A percentile compares a stretch with the other conserved stretches of the same genome.
phyloP scores from a whole-genome alignment of 2,113 vertebrate genomes.

The Barnardius zonarius region DNA sequence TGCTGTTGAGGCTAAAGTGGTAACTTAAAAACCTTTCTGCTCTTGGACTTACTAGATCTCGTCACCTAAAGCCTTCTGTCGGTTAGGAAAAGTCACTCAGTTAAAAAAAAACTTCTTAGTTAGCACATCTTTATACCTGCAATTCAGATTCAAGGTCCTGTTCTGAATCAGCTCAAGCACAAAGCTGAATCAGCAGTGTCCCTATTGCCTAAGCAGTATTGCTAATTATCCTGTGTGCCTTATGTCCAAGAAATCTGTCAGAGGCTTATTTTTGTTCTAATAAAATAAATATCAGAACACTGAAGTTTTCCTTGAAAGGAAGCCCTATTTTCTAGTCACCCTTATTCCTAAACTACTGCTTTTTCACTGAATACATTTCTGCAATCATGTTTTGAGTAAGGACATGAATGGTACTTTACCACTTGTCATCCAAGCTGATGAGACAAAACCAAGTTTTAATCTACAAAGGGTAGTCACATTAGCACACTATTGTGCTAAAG shows the following conservation, averaged over 20 bases:
- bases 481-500: not conserved
- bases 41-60: not conserved
- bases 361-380: not conserved
- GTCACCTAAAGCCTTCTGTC: not conserved
- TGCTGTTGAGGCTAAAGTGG: not conserved
- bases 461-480: not conserved
- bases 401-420: not conserved
- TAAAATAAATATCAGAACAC: not conserved
- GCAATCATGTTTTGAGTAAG: not conserved
- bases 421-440: not conserved
- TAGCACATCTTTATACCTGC: not conserved
- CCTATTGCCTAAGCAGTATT: not conserved
- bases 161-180: not conserved
- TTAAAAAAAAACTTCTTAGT: not conserved
- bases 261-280: not conserved
- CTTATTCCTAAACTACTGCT: not conserved
- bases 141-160: not conserved
- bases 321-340: not conserved
- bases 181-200: not conserved
- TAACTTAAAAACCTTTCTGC: not conserved
- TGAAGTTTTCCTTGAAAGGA: not conserved
- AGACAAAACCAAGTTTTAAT: not conserved
- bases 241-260: not conserved
- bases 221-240: not conserved
- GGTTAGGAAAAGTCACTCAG: not conserved